Base-by-base conservation (phyloP, 2,113 vertebrate genomes). In the Reinhardtius hippoglossoides region DNA sequence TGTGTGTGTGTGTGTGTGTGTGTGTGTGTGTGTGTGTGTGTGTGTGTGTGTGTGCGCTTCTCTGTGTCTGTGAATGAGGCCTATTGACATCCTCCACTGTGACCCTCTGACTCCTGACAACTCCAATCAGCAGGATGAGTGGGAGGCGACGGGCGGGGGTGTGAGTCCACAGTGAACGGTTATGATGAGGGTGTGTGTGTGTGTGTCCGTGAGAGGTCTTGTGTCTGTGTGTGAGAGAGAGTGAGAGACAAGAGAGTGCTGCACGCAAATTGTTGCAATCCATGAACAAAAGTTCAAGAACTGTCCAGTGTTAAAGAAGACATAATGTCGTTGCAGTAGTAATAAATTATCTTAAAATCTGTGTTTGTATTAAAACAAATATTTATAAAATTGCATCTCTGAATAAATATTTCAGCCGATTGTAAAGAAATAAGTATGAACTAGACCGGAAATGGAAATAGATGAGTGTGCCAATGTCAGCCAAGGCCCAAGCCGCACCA, bases 71-170 rank as follows among this genome's bases (percentile, higher is more conserved):
- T 57, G 78, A 88, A 84, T 57, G 84, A 80, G 82, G 77, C 88
- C 81, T 83, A 84, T 84, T 91, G 91, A 90, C 88, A 90, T 90
- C 83, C 73, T 87, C 77, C 67, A 60, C 77, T 72, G 74, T 89
- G 85, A 83, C 86, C 87, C 89, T 76, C 73, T 80, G 83, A 88
- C 84, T 89, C 76, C 86, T 88, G 92, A 89, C 87, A 86, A 87
- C 82, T 91, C 84, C 85, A 89, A 93, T 92, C 92, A 90, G 90
- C 31, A 65, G 79, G 84, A 92, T 56, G 88, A 89, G 91, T 81
- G 88, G 85, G 79, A 82, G 73, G 81, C 24, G 18, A 78, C 48
- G 62, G 73, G 84, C 27, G 74, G 87, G 79, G 74, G 84, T 55
- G 73, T 76, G 76, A 81, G 76, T 80, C 71, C 54, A 76, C 61